Evolutionary conservation across 2,113 vertebrate genomes (phyloP).

Genomic region (Anser brachyrhynchus): DNA sequence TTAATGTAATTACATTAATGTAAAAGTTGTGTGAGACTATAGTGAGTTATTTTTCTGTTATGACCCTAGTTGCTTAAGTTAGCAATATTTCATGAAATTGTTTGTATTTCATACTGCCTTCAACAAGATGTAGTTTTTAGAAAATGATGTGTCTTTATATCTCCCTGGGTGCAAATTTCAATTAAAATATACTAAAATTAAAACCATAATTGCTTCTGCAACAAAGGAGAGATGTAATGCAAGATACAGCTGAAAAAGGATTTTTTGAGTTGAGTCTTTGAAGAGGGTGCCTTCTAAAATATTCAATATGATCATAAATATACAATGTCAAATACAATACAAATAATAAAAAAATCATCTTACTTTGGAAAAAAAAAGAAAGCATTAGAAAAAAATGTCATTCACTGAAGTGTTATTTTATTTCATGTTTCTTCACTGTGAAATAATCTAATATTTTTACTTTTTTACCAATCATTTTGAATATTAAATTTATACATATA

Average conservation of each 20-base stretch:
- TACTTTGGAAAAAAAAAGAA: not conserved
- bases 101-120: not conserved
- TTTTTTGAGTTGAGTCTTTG: not conserved
- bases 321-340: not conserved
- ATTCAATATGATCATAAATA: not conserved
- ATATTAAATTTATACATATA: not conserved
- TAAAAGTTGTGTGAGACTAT: not conserved
- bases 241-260: not conserved
- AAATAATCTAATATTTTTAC: not conserved
- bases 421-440: not conserved
- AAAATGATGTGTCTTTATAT: not conserved
- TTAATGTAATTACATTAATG: not conserved
- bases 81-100: not conserved
- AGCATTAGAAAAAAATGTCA: fast-evolving
- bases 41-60: not conserved
- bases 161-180: not conserved
- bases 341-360: not conserved
- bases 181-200: not conserved
- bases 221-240: not conserved
- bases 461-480: not conserved
- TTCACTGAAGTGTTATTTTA: not conserved
- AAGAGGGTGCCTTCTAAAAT: not conserved
- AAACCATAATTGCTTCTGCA: not conserved
- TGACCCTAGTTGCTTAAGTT: not conserved
- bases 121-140: not conserved